Conservation (phyloP, 64 coral and sea anemone genomes). For the Cladopsammia gracilis region DNA sequence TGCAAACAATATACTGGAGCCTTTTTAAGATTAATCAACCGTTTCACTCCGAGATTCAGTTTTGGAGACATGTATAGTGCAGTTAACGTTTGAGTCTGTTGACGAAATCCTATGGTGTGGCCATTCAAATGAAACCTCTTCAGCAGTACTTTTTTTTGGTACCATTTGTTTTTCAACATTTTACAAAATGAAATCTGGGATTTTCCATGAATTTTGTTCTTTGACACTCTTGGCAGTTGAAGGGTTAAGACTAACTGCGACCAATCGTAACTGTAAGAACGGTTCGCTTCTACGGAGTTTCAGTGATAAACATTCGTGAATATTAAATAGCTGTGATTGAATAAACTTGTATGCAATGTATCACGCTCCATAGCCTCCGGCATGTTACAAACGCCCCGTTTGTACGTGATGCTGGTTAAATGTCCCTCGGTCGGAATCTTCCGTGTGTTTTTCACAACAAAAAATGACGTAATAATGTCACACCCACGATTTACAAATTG, state of each 20-base stretch:
- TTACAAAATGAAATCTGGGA: too few species aligned
- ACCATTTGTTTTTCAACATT: too few species aligned
- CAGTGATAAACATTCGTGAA: too few species aligned
- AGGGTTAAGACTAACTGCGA: not conserved
- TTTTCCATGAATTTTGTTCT: too few species aligned
- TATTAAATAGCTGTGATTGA: too few species aligned
- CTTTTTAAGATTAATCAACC: slow-evolving; percentile 2
- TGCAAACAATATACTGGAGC: not conserved
- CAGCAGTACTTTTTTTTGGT: too few species aligned
- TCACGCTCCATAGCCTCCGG: not conserved
- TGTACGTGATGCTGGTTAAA: slow-evolving; percentile 14
- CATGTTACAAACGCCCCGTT: not conserved
- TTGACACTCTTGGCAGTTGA: too few species aligned
- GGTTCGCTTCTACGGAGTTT: not conserved
- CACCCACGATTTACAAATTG: slow-evolving; percentile 19
- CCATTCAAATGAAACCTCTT: too few species aligned
- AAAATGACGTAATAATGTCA: slow-evolving; percentile 3
- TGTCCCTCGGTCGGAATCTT: slow-evolving; percentile 11
- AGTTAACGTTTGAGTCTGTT: too few species aligned
- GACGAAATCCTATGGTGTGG: too few species aligned
- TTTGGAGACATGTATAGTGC: too few species aligned
- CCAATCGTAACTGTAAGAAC: not conserved
- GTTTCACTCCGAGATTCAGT: too few species aligned
- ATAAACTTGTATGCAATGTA: not conserved
- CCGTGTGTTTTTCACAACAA: slow-evolving; percentile 5